These are phyloP conservation scores for Chlamydotis undulata DNA, from an alignment of 2,113 vertebrate species.

Conservation along the genomic window DNA sequence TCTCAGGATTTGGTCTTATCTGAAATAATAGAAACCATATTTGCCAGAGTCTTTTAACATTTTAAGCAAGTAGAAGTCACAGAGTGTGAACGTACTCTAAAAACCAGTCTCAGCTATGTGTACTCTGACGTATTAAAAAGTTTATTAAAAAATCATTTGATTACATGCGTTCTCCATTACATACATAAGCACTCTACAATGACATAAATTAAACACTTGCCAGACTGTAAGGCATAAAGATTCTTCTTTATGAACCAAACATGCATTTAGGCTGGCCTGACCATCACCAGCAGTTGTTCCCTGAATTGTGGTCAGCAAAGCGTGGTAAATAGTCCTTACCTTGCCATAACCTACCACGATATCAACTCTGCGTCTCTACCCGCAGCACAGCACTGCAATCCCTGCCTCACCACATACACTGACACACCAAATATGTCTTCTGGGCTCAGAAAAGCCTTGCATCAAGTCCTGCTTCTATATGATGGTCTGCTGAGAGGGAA, in stretches of 20 bases:
- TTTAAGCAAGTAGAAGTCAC: not conserved
- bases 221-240: not conserved
- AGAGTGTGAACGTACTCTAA: not conserved
- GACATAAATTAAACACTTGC: not conserved
- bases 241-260: not conserved
- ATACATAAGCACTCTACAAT: not conserved
- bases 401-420: not conserved
- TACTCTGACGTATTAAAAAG: not conserved
- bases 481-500: not conserved
- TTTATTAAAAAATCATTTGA: not conserved
- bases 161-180: not conserved
- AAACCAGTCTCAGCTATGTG: not conserved
- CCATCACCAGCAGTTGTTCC: not conserved
- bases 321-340: not conserved
- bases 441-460: not conserved
- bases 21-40: not conserved
- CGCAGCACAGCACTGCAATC: not conserved
- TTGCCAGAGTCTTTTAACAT: not conserved
- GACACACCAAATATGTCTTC: not conserved
- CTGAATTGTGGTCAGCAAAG: not conserved
- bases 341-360: not conserved
- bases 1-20: not conserved
- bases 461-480: not conserved
- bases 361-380: not conserved
- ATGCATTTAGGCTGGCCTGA: not conserved